Base-by-base conservation (phyloP, 1,140 invertebrate genomes). In the Hestina assimilis region DNA sequence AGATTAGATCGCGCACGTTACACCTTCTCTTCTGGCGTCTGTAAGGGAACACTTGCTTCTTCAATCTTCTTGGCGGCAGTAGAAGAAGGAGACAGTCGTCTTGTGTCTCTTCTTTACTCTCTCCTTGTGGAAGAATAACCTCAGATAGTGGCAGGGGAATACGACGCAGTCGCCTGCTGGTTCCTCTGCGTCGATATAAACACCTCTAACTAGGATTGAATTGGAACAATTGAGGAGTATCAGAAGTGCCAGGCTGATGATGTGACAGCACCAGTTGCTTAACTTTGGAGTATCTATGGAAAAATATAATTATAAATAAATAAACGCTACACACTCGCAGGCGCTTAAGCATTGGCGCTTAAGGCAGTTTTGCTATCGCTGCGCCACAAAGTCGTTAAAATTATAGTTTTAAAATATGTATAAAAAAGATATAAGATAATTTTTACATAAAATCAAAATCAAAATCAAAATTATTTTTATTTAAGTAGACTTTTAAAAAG, bases 141-240 rank as follows among this genome's bases (percentile, higher is more conserved):
- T 87, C 9, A 96, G 90, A 78, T 95, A 96, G 69, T 95, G 94
- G 61, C 94, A 94, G 1, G 94, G 94, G 79, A 96, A 94, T 43
- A 93, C 91, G 0, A 95, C 94, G 71, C 95, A 95, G 65, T 95
- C 91, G 4, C 94, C 94, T 0, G 92, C 92, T 0, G 93, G 92
- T 62, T 95, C 94, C 71, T 96, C 95, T 0, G 92, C 94, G 79
- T 96, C 95, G 28, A 96, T 95, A 75, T 95, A 95, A 1, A 96
- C 94, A 1, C 95, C 95, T 33, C 95, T 90, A 1, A 96, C 95
- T 21, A 96, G 88, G 17, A 96, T 90, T 0, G 94, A 95, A 83
- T 96, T 96, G 60, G 94, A 93, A 69, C 94, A 95, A 62, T 95
- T 95, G n/a, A 96, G 84, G 1, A 96, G 89, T 3, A 95, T 92